These are phyloP conservation scores for Agapostemon virescens DNA, from an alignment of 2,888 invertebrate genomes.

Conservation along the genomic window DNA sequence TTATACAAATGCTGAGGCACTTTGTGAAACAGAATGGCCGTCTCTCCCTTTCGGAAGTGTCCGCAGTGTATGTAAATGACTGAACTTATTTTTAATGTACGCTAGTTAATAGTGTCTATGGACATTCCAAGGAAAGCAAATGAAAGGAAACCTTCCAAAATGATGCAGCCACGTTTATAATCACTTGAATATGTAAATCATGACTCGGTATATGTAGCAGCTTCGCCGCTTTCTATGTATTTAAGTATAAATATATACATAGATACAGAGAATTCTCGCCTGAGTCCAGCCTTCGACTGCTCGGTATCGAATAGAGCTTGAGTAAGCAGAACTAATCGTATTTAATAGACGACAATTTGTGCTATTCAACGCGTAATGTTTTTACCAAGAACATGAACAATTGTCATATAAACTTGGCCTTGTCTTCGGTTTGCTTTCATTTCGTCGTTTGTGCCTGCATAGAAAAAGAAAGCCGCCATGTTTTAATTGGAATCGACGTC, in stretches of 20 bases:
- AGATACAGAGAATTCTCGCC: slow-evolving; percentile 49
- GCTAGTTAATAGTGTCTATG: slow-evolving; percentile 70
- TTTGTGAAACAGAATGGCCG: slow-evolving; percentile 63
- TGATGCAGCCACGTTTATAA: slow-evolving; percentile 59
- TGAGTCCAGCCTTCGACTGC: slow-evolving; percentile 53
- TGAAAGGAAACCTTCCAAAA: slow-evolving; percentile 57
- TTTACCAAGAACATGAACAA: slow-evolving; percentile 47
- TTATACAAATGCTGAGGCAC: slow-evolving; percentile 49
- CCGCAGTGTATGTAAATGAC: slow-evolving; percentile 72
- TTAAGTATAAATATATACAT: slow-evolving; percentile 62
- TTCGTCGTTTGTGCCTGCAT: neutral
- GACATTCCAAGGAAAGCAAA: slow-evolving; percentile 69
- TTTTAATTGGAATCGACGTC: neutral
- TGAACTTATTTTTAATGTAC: slow-evolving; percentile 73
- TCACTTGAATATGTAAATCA: slow-evolving; percentile 61
- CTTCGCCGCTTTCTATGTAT: slow-evolving; percentile 67
- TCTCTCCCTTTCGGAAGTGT: slow-evolving; percentile 72
- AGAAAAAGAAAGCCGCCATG: neutral
- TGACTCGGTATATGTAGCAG: slow-evolving; percentile 64
- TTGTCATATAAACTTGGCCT: slow-evolving; percentile 29
- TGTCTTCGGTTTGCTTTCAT: slow-evolving; percentile 25
- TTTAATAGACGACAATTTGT: slow-evolving; percentile 19
- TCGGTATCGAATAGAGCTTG: slow-evolving; percentile 62
- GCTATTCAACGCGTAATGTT: slow-evolving; percentile 43
- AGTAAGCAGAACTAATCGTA: slow-evolving; percentile 44